Base-by-base conservation (phyloP, 2,888 invertebrate genomes). In the Dermolepida albohirtum region DNA sequence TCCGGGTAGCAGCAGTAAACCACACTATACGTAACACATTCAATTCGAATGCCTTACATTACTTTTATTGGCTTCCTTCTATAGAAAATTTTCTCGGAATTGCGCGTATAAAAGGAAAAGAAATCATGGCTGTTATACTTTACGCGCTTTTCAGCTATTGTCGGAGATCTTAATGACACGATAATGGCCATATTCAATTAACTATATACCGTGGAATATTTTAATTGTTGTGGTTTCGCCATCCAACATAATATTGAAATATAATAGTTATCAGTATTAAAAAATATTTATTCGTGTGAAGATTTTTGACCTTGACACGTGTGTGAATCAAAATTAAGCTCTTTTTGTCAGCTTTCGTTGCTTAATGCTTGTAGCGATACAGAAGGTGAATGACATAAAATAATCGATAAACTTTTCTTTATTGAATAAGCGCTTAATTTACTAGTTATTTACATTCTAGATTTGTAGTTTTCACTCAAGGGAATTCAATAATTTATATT, bases 111-210 rank as follows among this genome's bases (percentile, higher is more conserved):
- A 51, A 67, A 67, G 66, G 66, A 67, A 59, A 51, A 51, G 66
- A 59, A 67, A 67, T 67, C 66, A 59, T 43, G 59, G 62, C 34
- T 59, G 66, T 51, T 59, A 67, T 59, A 67, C 59, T 67, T 67
- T 67, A 67, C 66, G 62, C 50, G 65, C 65, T 65, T 65, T 65
- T 65, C 65, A 65, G 44, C 65, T 54, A 65, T 65, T 65, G 65
- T 65, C 47, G 44, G 54, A 22, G 52, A 54, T 59, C 66, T 59
- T 67, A 67, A 67, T 62, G 66, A 59, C 59, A 51, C 59, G 57
- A 67, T 67, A 67, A 67, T 67, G 66, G 59, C 66, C 51, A 67
- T 67, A 67, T 67, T 67, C 66, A 67, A 67, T 67, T 67, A 67
- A 67, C 51, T 65, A 65, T 54, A 65, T 52, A 52, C 52, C 65